Conservation (phyloP, 1,140 invertebrate genomes). For the Drosophila virilis region DNA sequence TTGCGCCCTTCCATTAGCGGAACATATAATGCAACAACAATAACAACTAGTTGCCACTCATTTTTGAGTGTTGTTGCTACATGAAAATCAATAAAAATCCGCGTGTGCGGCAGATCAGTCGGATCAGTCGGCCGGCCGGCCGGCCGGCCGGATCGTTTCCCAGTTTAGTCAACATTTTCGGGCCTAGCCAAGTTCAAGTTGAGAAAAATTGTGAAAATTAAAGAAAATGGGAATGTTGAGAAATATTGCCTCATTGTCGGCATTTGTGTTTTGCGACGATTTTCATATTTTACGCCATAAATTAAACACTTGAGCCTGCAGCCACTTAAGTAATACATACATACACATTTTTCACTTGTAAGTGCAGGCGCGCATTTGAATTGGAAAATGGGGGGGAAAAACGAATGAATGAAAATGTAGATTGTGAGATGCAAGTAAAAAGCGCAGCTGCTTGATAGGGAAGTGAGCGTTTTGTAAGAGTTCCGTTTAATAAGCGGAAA, state of each 20-base stretch:
- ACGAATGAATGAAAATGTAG: constrained; percentile 1
- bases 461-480: constrained; percentile 59
- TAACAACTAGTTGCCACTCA: constrained; percentile 23
- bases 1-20: constrained; percentile 77
- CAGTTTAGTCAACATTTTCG: constrained; percentile 9
- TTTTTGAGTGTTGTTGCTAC: constrained; percentile 58
- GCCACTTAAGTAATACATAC: constrained; percentile 49
- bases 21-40: constrained; percentile 40
- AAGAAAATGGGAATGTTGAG: constrained; percentile 19
- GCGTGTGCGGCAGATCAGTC: constrained; percentile 66
- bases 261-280: constrained; percentile 68
- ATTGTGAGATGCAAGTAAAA: constrained; percentile 18
- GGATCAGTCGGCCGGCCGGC: constrained; percentile 1
- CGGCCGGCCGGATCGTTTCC: constrained; percentile 14
- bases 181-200: constrained; percentile 60
- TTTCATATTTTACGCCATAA: constrained; percentile 79
- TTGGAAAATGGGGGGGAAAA: background rate
- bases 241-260: constrained; percentile 75
- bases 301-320: constrained; percentile 69
- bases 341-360: constrained; percentile 9
- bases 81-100: constrained; percentile 74
- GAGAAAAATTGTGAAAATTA: background rate
- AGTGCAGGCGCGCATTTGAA: background rate
- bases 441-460: constrained; percentile 62
- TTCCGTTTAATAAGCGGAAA: constrained; percentile 65